A percentile compares a stretch with the other conserved stretches of the same genome.
Evolutionary conservation across 2,888 invertebrate genomes (phyloP).

Genomic region (Noctua fimbriata): DNA sequence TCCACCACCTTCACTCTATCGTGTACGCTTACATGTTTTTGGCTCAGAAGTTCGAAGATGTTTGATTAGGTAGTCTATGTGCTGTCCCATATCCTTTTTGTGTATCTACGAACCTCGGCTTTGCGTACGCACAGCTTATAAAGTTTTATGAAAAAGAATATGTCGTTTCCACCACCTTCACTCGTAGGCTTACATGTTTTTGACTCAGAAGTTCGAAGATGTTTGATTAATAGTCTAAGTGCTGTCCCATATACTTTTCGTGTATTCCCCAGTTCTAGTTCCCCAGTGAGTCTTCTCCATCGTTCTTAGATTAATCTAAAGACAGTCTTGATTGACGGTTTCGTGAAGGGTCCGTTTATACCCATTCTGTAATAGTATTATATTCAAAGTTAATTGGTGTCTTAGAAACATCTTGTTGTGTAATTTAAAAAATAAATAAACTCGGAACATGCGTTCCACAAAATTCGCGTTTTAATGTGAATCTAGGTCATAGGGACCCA

Average conservation of each 20-base stretch:
- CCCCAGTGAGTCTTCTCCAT: too few species aligned
- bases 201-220: too few species aligned
- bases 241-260: not conserved
- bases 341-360: too few species aligned
- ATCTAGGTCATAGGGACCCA: not conserved
- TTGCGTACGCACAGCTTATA: too few species aligned
- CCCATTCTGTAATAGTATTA: too few species aligned
- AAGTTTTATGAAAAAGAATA: not conserved
- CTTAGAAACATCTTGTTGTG: not conserved
- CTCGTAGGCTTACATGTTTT: too few species aligned
- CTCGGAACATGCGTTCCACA: not conserved
- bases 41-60: too few species aligned
- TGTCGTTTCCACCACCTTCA: not conserved
- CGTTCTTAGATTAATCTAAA: too few species aligned
- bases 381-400: not conserved
- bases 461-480: conserved; percentile 1
- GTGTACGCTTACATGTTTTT: too few species aligned
- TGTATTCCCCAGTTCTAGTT: not conserved
- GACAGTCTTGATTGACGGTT: too few species aligned
- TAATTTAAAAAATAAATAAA: not conserved
- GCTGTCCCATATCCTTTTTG: not conserved
- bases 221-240: not conserved
- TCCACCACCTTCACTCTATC: too few species aligned
- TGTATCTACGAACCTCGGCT: too few species aligned
- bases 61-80: not conserved